These are phyloP conservation scores for Nyleta sp. DNA, from an alignment of 2,888 invertebrate species.

Conservation along the genomic window DNA sequence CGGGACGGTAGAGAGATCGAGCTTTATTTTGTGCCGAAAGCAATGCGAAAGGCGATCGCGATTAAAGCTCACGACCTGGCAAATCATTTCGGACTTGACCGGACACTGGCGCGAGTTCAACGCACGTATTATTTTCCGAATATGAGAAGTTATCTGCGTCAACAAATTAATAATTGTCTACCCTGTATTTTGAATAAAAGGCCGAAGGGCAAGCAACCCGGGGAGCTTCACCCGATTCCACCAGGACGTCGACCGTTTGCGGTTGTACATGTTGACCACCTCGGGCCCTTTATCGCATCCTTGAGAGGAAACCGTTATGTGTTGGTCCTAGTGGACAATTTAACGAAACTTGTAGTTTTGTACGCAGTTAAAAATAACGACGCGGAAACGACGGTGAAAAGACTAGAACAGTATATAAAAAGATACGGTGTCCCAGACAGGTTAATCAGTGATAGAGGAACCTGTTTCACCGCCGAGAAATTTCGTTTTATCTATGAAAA, in stretches of 20 bases:
- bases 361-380: background rate
- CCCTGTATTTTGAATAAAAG: slow-evolving; percentile 12
- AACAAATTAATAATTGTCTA: background rate
- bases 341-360: slow-evolving; percentile 14
- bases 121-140: slow-evolving; percentile 12
- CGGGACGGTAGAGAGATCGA: background rate
- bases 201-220: background rate
- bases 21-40: background rate
- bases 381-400: background rate
- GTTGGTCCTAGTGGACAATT: slow-evolving; percentile 7
- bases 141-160: background rate
- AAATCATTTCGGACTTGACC: slow-evolving; percentile 30
- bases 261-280: slow-evolving; percentile 65
- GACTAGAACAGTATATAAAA: background rate
- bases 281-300: slow-evolving; percentile 57
- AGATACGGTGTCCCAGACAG: slow-evolving; percentile 7
- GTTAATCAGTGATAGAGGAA: slow-evolving; percentile 29
- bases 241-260: slow-evolving; percentile 66
- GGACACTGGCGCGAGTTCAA: background rate
- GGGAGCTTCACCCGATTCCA: slow-evolving; percentile 61
- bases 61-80: slow-evolving; percentile 18
- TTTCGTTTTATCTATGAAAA: slow-evolving; percentile 1
- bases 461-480: slow-evolving; percentile 2
- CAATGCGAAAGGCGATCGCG: slow-evolving; percentile 22
- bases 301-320: background rate